Evolutionary conservation across 2,797 vertebrate species (phyloP).

Genomic region (Menidia menidia): DNA sequence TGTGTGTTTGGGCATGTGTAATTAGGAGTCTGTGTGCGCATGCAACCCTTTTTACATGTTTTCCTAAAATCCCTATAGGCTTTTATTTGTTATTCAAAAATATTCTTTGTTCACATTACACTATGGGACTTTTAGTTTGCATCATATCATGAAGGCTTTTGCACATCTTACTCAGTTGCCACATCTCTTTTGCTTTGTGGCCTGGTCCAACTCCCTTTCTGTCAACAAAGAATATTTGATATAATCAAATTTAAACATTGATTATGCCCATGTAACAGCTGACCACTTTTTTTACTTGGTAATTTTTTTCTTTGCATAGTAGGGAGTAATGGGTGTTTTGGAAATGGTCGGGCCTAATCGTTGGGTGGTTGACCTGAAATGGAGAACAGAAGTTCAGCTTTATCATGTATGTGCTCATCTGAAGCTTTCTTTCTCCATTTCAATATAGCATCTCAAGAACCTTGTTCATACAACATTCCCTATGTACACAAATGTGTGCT

Average conservation of each 20-base stretch:
- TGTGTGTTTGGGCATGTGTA: neutral
- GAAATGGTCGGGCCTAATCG: constrained; percentile 8
- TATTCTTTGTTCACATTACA: constrained; percentile 48
- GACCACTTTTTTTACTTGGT: constrained; percentile 17
- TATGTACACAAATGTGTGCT: constrained; percentile 33
- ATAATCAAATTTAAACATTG: constrained; percentile 29
- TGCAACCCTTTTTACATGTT: constrained; percentile 10
- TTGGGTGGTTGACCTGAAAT: constrained; percentile 27
- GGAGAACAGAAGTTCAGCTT: constrained; percentile 46
- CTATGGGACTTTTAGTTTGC: constrained; percentile 63
- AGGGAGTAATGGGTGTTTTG: constrained; percentile 26
- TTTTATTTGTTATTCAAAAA: constrained; percentile 57
- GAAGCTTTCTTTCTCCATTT: constrained; percentile 26
- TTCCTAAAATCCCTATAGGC: constrained; percentile 29
- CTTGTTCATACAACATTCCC: constrained; percentile 34
- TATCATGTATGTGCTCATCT: constrained; percentile 42
- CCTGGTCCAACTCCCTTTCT: constrained; percentile 32
- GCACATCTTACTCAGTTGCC: constrained; percentile 5
- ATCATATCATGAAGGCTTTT: constrained; percentile 50
- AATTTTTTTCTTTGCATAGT: constrained; percentile 18
- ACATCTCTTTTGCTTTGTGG: constrained; percentile 17
- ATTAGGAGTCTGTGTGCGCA: neutral
- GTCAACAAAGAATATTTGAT: constrained; percentile 29
- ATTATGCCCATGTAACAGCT: constrained; percentile 14
- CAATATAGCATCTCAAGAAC: constrained; percentile 36